Conservation (phyloP, 92 coral and sea anemone species). For the Virgularia gustaviana region DNA sequence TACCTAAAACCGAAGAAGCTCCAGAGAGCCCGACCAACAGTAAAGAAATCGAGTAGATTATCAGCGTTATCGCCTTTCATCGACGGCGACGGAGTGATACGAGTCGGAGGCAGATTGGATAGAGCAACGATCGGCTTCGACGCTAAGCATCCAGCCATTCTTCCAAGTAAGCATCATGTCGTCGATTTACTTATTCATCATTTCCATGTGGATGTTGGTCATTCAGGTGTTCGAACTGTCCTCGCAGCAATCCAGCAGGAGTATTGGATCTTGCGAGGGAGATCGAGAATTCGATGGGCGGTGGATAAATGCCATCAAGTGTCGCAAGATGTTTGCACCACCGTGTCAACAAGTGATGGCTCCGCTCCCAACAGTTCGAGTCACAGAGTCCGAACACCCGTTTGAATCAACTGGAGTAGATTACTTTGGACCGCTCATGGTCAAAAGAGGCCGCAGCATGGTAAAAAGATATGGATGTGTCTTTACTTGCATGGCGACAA, state of each 20-base stretch:
- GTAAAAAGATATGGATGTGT: constrained; percentile 12
- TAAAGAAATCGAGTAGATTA: not conserved
- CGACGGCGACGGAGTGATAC: constrained; percentile 1
- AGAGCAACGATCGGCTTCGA: constrained; percentile 17
- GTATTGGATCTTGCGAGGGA: constrained; percentile 3
- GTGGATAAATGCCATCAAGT: not conserved
- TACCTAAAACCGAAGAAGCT: too few species aligned
- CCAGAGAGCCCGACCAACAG: too few species aligned
- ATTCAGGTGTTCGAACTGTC: constrained; percentile 4
- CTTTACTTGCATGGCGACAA: constrained; percentile 10
- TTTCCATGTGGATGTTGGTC: constrained; percentile 4
- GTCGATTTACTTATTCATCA: not conserved
- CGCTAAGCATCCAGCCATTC: constrained; percentile 7
- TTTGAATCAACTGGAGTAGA: constrained; percentile 19
- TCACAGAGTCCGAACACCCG: constrained; percentile 9
- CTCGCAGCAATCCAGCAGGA: constrained; percentile 5
- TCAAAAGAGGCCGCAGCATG: constrained; percentile 8
- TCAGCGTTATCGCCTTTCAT: constrained; percentile 18
- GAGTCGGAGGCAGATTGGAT: constrained; percentile 26
- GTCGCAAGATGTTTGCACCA: constrained; percentile 7
- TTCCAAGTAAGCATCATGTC: constrained; percentile 21
- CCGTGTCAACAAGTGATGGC: constrained; percentile 21
- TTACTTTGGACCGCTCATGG: constrained; percentile 20
- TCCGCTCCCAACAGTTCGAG: constrained; percentile 1
- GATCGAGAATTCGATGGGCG: constrained; percentile 15